These are phyloP conservation scores for Brachyopa scutellaris DNA, from an alignment of 2,888 invertebrate species.

Conservation along the genomic window DNA sequence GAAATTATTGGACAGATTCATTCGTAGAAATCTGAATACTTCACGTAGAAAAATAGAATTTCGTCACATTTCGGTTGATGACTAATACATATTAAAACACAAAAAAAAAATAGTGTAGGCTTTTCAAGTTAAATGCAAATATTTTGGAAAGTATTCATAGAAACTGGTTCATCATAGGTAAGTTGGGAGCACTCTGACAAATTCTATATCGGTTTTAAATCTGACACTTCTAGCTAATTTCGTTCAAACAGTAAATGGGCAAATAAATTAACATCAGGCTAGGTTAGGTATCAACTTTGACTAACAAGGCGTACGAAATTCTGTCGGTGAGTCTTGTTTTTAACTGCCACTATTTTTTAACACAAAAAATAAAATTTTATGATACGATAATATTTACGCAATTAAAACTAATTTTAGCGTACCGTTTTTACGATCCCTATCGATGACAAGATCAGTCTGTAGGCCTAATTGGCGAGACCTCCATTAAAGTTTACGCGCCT, in stretches of 20 bases:
- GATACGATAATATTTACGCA: background rate
- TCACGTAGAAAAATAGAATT: background rate
- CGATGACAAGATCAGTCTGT: constrained; percentile 11
- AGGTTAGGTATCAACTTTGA: too few species aligned
- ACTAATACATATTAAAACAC: background rate
- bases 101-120: background rate
- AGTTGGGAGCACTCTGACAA: background rate
- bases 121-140: background rate
- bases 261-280: too few species aligned
- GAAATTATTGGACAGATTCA: too few species aligned
- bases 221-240: too few species aligned
- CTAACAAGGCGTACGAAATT: too few species aligned
- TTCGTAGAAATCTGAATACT: background rate
- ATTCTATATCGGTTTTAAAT: background rate
- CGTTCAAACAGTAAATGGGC: too few species aligned
- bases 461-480: constrained; percentile 5
- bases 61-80: background rate
- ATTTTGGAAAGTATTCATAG: background rate
- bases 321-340: background rate
- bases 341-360: background rate
- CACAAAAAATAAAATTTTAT: background rate
- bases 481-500: constrained; percentile 5
- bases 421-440: background rate
- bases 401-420: background rate
- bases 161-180: too few species aligned